Evolutionary conservation across 2,888 invertebrate species (phyloP).

Genomic region (Andrena chrysosceles): DNA sequence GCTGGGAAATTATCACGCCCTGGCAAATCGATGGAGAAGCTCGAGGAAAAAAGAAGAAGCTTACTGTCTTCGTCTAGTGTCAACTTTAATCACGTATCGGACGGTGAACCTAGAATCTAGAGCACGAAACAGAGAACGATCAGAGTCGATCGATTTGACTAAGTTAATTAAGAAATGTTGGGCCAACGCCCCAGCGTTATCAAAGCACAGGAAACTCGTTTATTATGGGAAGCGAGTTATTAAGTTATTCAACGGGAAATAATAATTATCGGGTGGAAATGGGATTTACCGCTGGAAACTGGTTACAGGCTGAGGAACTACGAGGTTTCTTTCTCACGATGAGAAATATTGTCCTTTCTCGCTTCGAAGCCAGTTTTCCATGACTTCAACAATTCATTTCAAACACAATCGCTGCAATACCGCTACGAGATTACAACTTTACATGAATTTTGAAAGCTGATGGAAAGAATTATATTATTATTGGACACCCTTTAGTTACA

Average conservation of each 20-base stretch:
- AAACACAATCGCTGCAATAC: background rate
- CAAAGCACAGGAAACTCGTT: constrained; percentile 23
- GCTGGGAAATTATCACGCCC: constrained; percentile 23
- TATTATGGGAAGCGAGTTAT: constrained; percentile 30
- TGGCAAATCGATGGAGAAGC: background rate
- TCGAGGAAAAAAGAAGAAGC: background rate
- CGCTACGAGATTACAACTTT: background rate
- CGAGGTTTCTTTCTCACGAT: background rate
- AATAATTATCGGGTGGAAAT: constrained; percentile 37
- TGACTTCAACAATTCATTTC: background rate
- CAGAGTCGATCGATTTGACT: constrained; percentile 9
- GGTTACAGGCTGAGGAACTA: constrained; percentile 12
- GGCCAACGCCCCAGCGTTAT: background rate
- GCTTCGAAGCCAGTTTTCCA: background rate
- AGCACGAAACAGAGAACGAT: background rate
- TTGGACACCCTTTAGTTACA: no score
- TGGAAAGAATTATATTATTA: no score
- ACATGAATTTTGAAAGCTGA: no score
- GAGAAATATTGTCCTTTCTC: constrained; percentile 1
- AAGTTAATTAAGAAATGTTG: constrained; percentile 3
- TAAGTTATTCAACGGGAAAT: constrained; percentile 33
- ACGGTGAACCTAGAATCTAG: no score
- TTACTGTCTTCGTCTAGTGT: no score
- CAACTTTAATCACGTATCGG: no score
- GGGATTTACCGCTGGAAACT: constrained; percentile 24